Percentiles rank a stretch among this genome's conserved stretches.
Evolutionary conservation across 2,113 vertebrate species (phyloP).

Genomic region (Nothoprocta pentlandii): DNA sequence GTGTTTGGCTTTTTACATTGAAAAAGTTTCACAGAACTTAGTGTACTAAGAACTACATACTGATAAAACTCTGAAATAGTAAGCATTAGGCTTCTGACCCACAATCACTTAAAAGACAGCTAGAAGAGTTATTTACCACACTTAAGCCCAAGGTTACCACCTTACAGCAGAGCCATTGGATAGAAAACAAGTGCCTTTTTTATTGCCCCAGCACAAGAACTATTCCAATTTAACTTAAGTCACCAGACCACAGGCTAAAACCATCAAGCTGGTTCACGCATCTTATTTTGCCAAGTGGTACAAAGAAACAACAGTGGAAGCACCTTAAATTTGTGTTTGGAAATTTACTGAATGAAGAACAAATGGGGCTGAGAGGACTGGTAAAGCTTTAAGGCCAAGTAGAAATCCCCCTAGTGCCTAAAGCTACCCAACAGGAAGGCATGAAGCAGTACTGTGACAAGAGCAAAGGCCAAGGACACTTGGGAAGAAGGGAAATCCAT

Average conservation of each 20-base stretch:
- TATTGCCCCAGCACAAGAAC: neutral
- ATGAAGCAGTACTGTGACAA: neutral
- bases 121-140: neutral
- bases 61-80: neutral
- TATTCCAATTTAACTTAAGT: neutral
- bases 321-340: neutral
- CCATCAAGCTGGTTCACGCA: neutral
- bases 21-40: neutral
- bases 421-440: neutral
- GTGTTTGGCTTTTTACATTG: neutral
- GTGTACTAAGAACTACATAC: neutral
- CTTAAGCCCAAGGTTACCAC: neutral
- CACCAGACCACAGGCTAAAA: neutral
- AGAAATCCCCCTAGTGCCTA: neutral
- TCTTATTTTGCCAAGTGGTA: neutral
- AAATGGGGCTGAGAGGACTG: neutral
- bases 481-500: neutral
- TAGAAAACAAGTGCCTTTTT: neutral
- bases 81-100: neutral
- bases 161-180: neutral
- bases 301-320: neutral
- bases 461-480: neutral
- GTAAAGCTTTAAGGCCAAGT: neutral
- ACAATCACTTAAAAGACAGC: neutral
- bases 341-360: neutral